Percentiles rank a stretch among this genome's conserved stretches.
These are phyloP conservation scores for Nycticorax nycticorax DNA, from an alignment of 2,113 vertebrate species.

Conservation along the genomic window DNA sequence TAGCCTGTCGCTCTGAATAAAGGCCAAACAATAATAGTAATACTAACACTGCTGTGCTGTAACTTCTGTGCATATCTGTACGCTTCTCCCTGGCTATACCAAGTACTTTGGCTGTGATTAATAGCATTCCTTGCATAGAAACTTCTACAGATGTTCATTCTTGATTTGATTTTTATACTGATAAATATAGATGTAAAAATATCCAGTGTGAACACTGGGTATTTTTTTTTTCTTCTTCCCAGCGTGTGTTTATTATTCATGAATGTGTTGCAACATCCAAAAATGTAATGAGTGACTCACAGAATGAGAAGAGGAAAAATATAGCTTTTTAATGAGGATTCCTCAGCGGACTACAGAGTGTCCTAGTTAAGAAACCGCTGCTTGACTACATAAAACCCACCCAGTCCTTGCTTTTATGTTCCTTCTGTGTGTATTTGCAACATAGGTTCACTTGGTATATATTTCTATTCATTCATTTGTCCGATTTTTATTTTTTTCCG, in stretches of 20 bases:
- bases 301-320: conserved; percentile 15
- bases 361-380: background rate
- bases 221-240: background rate
- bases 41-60: background rate
- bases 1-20: background rate
- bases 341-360: background rate
- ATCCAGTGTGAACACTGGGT: background rate
- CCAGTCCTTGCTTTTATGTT: background rate
- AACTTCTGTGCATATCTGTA: background rate
- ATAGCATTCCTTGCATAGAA: conserved; percentile 15
- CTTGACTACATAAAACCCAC: background rate
- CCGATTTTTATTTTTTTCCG: background rate
- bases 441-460: background rate
- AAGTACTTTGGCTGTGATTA: conserved; percentile 5
- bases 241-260: conserved; percentile 35
- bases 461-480: background rate
- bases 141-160: background rate
- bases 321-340: background rate
- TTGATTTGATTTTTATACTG: conserved; percentile 2
- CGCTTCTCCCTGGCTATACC: background rate
- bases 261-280: conserved; percentile 23
- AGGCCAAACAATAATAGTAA: conserved; percentile 44
- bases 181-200: conserved; percentile 7
- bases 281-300: conserved; percentile 36
- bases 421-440: background rate